A percentile compares a stretch with the other conserved stretches of the same genome.
These are phyloP conservation scores for Shargacucullia verbasci DNA, from an alignment of 2,888 invertebrate species.

Conservation along the genomic window DNA sequence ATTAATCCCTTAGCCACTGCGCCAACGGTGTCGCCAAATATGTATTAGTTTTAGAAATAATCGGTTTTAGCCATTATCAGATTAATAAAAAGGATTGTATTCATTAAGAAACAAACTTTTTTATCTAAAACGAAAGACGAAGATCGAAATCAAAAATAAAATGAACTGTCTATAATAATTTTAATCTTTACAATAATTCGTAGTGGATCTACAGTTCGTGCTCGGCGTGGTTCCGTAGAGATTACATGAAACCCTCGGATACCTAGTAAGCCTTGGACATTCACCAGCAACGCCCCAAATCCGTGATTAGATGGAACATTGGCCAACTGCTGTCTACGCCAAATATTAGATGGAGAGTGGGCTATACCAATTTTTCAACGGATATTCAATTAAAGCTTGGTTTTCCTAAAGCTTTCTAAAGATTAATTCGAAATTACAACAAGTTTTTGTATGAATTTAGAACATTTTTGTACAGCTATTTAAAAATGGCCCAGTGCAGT, in stretches of 20 bases:
- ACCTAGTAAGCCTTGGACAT: slow-evolving; percentile 38
- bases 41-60: no score
- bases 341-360: slow-evolving; percentile 10
- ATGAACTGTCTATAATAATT: slow-evolving; percentile 7
- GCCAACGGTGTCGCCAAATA: no score
- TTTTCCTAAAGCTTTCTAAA: no score
- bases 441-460: no score
- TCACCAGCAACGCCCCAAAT: slow-evolving; percentile 24
- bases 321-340: neutral
- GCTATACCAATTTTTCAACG: neutral
- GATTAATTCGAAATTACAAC: no score
- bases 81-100: no score
- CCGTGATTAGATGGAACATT: slow-evolving; percentile 23
- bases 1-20: no score
- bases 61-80: no score
- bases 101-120: no score
- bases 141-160: neutral
- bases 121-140: no score
- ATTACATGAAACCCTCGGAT: slow-evolving; percentile 32
- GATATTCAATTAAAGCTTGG: neutral
- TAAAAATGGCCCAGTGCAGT: no score
- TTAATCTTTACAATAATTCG: slow-evolving; percentile 35
- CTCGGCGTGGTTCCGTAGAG: slow-evolving; percentile 20
- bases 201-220: slow-evolving; percentile 38
- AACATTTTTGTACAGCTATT: no score